Conservation (phyloP, 2,888 invertebrate species). For the Scaptomyza tumidula region DNA sequence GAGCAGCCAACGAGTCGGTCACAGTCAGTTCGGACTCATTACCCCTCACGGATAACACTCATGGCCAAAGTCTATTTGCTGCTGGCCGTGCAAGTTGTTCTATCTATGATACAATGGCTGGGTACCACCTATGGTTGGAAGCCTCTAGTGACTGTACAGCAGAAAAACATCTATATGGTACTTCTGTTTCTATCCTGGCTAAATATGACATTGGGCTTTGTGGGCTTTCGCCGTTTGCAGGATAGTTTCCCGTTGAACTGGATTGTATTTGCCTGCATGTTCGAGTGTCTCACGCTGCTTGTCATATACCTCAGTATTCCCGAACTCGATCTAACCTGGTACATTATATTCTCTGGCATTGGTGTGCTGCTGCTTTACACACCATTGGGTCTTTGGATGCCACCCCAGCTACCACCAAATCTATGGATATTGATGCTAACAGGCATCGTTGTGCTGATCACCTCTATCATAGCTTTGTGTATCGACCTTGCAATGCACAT, state of each 20-base stretch:
- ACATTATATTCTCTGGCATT: conserved; percentile 22
- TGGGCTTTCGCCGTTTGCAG: conserved; percentile 62
- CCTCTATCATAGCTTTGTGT: conserved; percentile 32
- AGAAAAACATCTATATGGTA: conserved; percentile 44
- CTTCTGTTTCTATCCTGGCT: conserved; percentile 52
- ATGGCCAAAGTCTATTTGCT: conserved; percentile 47
- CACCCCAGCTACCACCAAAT: conserved; percentile 28
- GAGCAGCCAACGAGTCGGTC: not conserved
- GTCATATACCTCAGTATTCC: conserved; percentile 37
- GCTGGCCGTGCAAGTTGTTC: conserved; percentile 32
- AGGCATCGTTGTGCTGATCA: conserved; percentile 40
- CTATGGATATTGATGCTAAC: conserved; percentile 57
- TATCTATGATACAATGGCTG: conserved; percentile 55
- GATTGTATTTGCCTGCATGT: conserved; percentile 58
- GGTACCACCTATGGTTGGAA: conserved; percentile 48
- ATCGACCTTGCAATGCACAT: conserved; percentile 41
- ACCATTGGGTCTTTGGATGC: conserved; percentile 52
- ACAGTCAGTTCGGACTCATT: not conserved
- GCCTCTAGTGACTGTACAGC: conserved; percentile 10
- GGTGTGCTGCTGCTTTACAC: conserved; percentile 48
- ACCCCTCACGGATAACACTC: conserved; percentile 25
- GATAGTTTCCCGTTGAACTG: conserved; percentile 56
- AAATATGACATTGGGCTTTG: conserved; percentile 46
- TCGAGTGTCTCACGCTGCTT: conserved; percentile 58
- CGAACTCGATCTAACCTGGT: conserved; percentile 54